Base-by-base conservation (phyloP, 2,113 vertebrate genomes). In the Anas platyrhynchos region DNA sequence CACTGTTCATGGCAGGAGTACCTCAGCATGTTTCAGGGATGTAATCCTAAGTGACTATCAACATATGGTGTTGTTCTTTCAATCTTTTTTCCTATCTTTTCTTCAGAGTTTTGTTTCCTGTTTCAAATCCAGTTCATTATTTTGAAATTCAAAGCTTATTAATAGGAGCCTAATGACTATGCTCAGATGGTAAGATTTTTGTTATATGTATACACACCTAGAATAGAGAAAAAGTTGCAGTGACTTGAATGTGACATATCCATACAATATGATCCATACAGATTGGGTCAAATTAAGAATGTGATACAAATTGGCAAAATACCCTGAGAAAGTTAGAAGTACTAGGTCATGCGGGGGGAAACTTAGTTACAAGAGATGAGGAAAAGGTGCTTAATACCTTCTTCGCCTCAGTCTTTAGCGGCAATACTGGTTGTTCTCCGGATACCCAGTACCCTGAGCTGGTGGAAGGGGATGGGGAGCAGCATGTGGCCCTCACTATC, bases 241-340 rank as follows among this genome's bases (percentile, higher is more conserved):
- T 71, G 68, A 77, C 72, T 79, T 62, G 73, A 93, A 41, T 83
- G 55, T 77, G 63, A 73, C 79, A 66, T 52, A 52, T 12, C 16
- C 38, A 41, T 16, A 63, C 38, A 27, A 41, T 63, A 13, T 17
- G 36, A 41, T 41, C 36, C 26, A 13, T 62, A 38, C 16, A 63
- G 88, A 29, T 16, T 76, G 85, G 31, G 85, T 69, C 48, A 79
- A 91, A 81, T 55, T 80, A 94, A 76, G 55, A 75, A 65, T 25
- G 75, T 18, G 17, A 36, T 66, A 93, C 90, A 92, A 88, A 94
- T 71, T 74, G 17, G 46, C 11, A 94, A 74, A 88, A n/a, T 29
- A 12, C 62, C 31, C 21, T 17, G 55, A 84, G 52, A 59, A 9
- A 44, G 31, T 62, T 38, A 62, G 15, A 25, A 23, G 46, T 95